A percentile compares a stretch with the other conserved stretches of the same genome.
Evolutionary conservation across 2,113 vertebrate species (phyloP).

Genomic region (Morone saxatilis): DNA sequence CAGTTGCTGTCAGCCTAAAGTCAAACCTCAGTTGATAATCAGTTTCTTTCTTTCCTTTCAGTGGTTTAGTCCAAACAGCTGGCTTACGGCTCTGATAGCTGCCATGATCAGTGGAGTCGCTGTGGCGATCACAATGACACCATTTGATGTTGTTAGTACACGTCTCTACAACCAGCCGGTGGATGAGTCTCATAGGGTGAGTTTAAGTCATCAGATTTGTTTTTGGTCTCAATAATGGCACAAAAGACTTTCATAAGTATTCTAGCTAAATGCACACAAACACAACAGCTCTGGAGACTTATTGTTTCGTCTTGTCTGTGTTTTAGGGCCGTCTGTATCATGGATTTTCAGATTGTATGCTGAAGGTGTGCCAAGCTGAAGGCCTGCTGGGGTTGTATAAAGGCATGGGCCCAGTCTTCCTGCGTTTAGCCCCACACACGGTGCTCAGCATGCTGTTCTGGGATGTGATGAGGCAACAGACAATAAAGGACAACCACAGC

Average conservation of each 20-base stretch:
- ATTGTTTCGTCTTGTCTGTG: conserved; percentile 1
- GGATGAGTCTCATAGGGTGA: conserved; percentile 86
- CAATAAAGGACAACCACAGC: conserved; percentile 49
- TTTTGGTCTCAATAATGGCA: neutral
- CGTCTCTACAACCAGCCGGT: conserved; percentile 97
- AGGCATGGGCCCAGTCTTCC: conserved; percentile 91
- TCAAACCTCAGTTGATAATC: neutral
- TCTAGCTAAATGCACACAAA: neutral
- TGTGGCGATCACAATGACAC: conserved; percentile 91
- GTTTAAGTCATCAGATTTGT: conserved; percentile 15
- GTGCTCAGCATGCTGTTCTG: conserved; percentile 96
- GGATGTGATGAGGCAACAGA: conserved; percentile 91
- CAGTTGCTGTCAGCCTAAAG: neutral
- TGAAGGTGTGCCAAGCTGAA: conserved; percentile 89
- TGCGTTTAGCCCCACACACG: conserved; percentile 94
- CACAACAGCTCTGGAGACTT: neutral
- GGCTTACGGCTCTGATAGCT: conserved; percentile 88
- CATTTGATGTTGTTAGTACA: conserved; percentile 95
- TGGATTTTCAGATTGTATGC: conserved; percentile 90
- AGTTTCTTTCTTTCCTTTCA: conserved; percentile 63
- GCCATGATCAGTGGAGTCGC: conserved; percentile 93
- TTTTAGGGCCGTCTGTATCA: conserved; percentile 89
- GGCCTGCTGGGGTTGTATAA: conserved; percentile 92
- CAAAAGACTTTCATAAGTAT: neutral
- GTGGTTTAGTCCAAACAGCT: conserved; percentile 90